These are phyloP conservation scores for Lycopodina hypogea DNA, from an alignment of 37 sponge, comb jelly and placozoan genomes.

Conservation along the genomic window DNA sequence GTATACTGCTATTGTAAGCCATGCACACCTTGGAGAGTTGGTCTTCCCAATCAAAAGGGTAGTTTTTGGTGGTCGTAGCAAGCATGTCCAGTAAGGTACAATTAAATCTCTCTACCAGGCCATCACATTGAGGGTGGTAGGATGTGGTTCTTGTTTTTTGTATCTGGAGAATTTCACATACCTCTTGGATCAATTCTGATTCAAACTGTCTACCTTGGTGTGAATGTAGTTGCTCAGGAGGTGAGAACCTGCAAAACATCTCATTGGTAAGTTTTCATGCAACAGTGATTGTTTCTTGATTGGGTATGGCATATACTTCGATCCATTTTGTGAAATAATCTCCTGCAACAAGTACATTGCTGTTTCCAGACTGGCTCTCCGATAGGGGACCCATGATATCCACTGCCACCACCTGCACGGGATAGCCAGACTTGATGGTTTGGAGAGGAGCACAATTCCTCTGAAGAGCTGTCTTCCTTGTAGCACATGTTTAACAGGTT, in stretches of 20 bases:
- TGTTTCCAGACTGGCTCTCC: constrained; percentile 33
- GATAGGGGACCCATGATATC: constrained; percentile 57
- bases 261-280: constrained; percentile 26
- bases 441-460: constrained; percentile 26
- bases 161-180: constrained; percentile 31
- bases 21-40: constrained; percentile 31
- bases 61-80: constrained; percentile 4
- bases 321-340: constrained; percentile 55
- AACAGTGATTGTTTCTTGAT: constrained; percentile 53
- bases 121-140: constrained; percentile 61
- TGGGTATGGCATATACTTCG: constrained; percentile 58
- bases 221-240: constrained; percentile 50
- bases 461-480: constrained; percentile 22
- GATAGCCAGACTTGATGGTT: constrained; percentile 21
- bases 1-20: constrained; percentile 52
- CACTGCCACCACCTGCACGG: constrained; percentile 43
- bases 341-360: constrained; percentile 42
- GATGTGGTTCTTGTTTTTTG: constrained; percentile 46
- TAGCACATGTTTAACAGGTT: constrained; percentile 27
- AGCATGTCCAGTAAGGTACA: constrained; percentile 27
- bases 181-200: constrained; percentile 23
- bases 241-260: constrained; percentile 53
- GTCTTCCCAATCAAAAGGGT: constrained; percentile 40
- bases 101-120: constrained; percentile 58
- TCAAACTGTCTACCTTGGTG: constrained; percentile 56